Base-by-base conservation (phyloP, 1,140 invertebrate species). In the Eulimnadia texana region DNA sequence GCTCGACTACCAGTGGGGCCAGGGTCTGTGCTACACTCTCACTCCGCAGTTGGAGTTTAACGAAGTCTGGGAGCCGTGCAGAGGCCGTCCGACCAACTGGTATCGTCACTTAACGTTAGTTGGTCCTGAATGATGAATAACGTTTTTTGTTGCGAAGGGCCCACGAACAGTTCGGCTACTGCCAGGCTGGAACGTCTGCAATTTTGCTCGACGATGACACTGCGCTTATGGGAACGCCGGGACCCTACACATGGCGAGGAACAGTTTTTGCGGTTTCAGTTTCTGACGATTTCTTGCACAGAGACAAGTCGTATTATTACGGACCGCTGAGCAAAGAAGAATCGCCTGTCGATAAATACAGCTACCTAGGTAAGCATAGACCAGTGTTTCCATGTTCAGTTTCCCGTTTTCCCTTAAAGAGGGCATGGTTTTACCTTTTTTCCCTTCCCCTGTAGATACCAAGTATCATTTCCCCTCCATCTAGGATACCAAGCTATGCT, bases 101-200 rank as follows among this genome's bases (percentile, higher is more conserved):
- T 88, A 74, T 72, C 72, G 72, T n/a, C n/a, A 42, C 33, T 42
- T 42, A 42, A 42, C 6, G 6, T n/a, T n/a, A n/a, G n/a, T n/a
- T n/a, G n/a, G n/a, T n/a, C n/a, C n/a, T n/a, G n/a, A n/a, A n/a
- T n/a, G n/a, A n/a, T n/a, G n/a, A n/a, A n/a, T n/a, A n/a, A n/a
- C 53, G 28, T 25, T 3, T 23, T 23, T 60, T 33, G 58, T 53
- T 64, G 74, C 77, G 61, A 70, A 86, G 84, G 68, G 83, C 82
- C 23, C 88, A 93, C 68, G 84, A 90, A 73, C 84, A 92, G 70
- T 93, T 83, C 72, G 90, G 89, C 1, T 90, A 85, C 69, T 97
- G 93, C 74, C 93, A 96, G 67, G 89, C 87, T 50, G 93, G 93
- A 9, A 93, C 88, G 0, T 93, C 89, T 68, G 86, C 84, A 62